phyloP scores from a whole-genome alignment of 2,888 invertebrate species.

The Philhelius pedissequus region DNA sequence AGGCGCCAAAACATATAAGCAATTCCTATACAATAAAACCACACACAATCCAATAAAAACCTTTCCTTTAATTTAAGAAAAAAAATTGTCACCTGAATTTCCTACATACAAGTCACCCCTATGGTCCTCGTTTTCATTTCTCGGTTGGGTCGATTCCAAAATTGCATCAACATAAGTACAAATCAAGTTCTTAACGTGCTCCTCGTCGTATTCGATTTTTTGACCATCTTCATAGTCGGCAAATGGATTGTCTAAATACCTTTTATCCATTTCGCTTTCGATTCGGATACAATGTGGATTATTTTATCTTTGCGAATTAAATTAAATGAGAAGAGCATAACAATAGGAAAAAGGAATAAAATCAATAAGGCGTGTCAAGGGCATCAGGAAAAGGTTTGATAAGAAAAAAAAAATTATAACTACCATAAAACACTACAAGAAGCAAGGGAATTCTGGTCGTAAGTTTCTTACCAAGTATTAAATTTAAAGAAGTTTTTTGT shows the following conservation, averaged over 20 bases:
- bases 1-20: conserved; percentile 88
- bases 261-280: conserved; percentile 74
- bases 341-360: conserved; percentile 11
- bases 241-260: conserved; percentile 77
- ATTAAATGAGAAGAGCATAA: neutral
- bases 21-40: conserved; percentile 79
- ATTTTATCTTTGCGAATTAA: neutral
- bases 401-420: neutral
- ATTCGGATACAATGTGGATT: neutral
- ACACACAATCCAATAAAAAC: neutral
- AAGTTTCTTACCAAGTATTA: neutral
- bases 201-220: conserved; percentile 73
- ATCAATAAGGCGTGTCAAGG: conserved; percentile 62
- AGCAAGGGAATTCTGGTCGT: neutral
- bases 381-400: neutral
- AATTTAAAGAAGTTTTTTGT: neutral
- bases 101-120: conserved; percentile 78
- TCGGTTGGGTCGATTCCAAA: conserved; percentile 75
- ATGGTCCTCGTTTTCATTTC: conserved; percentile 74
- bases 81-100: conserved; percentile 72
- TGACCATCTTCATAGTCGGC: conserved; percentile 74
- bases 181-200: conserved; percentile 76
- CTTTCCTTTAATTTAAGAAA: neutral
- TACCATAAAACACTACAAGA: too few species aligned
- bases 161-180: conserved; percentile 78